Conservation (phyloP, 2,113 vertebrate species). For the Uropsilus gracilis region DNA sequence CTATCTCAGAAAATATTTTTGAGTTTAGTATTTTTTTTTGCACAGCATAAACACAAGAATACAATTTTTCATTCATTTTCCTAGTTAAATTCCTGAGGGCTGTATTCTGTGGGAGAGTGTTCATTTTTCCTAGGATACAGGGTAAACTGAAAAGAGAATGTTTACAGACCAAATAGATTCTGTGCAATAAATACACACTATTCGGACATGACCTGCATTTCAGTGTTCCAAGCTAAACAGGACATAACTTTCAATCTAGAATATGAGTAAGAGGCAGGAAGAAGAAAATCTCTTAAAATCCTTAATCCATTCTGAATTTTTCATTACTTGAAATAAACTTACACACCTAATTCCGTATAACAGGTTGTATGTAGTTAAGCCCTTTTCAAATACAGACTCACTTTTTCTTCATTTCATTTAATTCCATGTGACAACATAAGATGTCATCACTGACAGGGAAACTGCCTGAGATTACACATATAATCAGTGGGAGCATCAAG, state of each 20-base stretch:
- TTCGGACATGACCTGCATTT: slow-evolving; percentile 37
- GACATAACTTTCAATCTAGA: neutral
- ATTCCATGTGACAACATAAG: neutral
- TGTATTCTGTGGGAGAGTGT: neutral
- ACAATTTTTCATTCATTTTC: slow-evolving; percentile 39
- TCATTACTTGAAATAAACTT: neutral
- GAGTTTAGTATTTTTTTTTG: slow-evolving; percentile 29
- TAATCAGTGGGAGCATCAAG: neutral
- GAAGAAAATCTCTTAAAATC: neutral
- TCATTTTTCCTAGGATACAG: slow-evolving; percentile 59
- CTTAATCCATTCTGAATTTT: neutral
- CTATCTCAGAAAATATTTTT: neutral
- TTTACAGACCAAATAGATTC: slow-evolving; percentile 65
- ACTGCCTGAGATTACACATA: neutral
- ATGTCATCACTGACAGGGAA: neutral
- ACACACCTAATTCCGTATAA: neutral
- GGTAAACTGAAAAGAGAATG: slow-evolving; percentile 48
- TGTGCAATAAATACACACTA: neutral
- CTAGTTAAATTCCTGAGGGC: slow-evolving; percentile 1
- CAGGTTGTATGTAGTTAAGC: neutral
- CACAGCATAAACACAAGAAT: neutral
- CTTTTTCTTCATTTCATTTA: neutral
- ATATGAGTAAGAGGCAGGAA: neutral
- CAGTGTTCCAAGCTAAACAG: slow-evolving; percentile 61
- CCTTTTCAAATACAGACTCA: neutral